A percentile compares a stretch with the other conserved stretches of the same genome.
phyloP scores from a whole-genome alignment of 2,797 vertebrate genomes.

The Tokudaia tokunoshimensis region DNA sequence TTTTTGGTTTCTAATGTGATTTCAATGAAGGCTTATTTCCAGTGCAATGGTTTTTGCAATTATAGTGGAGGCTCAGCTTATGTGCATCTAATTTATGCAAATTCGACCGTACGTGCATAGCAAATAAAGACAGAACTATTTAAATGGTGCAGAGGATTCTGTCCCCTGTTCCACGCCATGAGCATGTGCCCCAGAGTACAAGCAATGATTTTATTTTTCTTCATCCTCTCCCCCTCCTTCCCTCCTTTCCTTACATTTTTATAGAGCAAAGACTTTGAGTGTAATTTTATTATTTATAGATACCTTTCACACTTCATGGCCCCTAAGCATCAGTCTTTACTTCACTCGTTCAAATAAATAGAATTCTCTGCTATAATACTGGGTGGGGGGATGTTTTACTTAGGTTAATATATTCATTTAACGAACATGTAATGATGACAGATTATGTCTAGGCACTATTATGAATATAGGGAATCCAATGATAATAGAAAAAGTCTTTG shows the following conservation, averaged over 20 bases:
- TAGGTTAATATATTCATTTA: neutral
- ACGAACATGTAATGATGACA: neutral
- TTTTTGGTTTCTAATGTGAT: constrained; percentile 77
- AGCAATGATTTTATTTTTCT: neutral
- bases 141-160: neutral
- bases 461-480: neutral
- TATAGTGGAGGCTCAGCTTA: constrained; percentile 68
- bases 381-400: neutral
- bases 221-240: neutral
- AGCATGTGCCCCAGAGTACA: neutral
- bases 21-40: constrained; percentile 78
- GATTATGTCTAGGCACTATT: neutral
- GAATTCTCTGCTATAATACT: neutral
- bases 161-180: neutral
- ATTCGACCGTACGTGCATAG: constrained; percentile 56
- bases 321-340: neutral
- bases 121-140: constrained; percentile 49
- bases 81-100: constrained; percentile 81
- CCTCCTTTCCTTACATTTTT: neutral
- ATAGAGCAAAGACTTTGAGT: neutral
- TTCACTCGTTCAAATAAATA: neutral
- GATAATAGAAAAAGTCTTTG: neutral
- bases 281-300: neutral
- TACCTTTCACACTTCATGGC: neutral
- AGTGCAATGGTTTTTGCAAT: constrained; percentile 73